Evolutionary conservation across 2,888 invertebrate genomes (phyloP).

Genomic region (Allophyes oxyacanthae): DNA sequence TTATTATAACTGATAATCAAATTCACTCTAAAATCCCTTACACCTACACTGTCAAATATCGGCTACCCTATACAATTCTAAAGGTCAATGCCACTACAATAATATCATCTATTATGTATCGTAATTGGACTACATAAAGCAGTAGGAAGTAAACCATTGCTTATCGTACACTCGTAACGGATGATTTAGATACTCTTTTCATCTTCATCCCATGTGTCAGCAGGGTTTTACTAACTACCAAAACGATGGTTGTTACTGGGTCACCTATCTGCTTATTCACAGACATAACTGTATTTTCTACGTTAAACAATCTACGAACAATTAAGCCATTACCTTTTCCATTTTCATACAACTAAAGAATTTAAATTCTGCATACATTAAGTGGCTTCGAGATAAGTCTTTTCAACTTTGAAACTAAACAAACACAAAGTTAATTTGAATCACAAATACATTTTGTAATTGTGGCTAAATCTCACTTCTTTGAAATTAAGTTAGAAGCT

Average conservation of each 20-base stretch:
- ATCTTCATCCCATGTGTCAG: too few species aligned
- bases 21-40: too few species aligned
- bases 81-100: too few species aligned
- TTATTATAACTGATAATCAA: too few species aligned
- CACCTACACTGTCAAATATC: too few species aligned
- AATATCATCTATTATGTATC: too few species aligned
- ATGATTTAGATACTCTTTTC: too few species aligned
- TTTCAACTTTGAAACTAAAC: constrained; percentile 35
- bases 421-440: constrained; percentile 51
- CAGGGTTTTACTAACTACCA: too few species aligned
- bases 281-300: constrained; percentile 10
- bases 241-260: background rate
- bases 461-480: constrained; percentile 29
- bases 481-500: constrained; percentile 33
- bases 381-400: constrained; percentile 22
- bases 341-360: constrained; percentile 31
- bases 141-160: too few species aligned
- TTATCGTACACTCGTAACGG: too few species aligned
- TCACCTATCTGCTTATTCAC: background rate
- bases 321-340: constrained; percentile 32
- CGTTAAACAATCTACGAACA: constrained; percentile 11
- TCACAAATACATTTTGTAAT: constrained; percentile 46
- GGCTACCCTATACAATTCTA: too few species aligned
- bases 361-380: constrained; percentile 40
- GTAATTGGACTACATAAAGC: too few species aligned